Percentiles rank a stretch among this genome's conserved stretches.
phyloP scores from a whole-genome alignment of 2,797 vertebrate genomes.

The Sebastolobus alascanus region DNA sequence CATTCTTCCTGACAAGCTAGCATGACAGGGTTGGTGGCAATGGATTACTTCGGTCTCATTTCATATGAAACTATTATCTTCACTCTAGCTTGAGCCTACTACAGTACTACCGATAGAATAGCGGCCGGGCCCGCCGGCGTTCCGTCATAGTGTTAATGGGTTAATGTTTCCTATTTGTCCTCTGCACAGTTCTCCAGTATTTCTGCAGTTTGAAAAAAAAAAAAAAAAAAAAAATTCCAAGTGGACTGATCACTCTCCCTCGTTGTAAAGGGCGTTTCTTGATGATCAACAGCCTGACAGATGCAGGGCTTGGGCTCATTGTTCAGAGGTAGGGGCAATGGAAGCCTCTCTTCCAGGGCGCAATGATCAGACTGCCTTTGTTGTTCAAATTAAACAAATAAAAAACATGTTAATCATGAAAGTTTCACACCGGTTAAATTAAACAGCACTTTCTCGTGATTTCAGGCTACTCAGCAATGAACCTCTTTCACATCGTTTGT shows the following conservation, averaged over 20 bases:
- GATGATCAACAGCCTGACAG: not conserved
- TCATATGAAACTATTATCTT: too few species aligned
- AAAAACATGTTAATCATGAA: slow-evolving; percentile 22
- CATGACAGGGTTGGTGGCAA: too few species aligned
- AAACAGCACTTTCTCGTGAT: not conserved
- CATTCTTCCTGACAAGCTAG: too few species aligned
- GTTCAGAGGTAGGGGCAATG: not conserved
- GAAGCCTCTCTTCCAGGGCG: not conserved
- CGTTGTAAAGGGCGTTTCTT: not conserved
- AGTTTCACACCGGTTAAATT: slow-evolving; percentile 29
- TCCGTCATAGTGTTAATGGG: too few species aligned
- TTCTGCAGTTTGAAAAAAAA: not conserved
- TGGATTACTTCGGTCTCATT: too few species aligned
- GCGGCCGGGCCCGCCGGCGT: too few species aligned
- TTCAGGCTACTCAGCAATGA: not conserved
- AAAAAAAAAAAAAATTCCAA: not conserved
- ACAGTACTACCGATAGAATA: too few species aligned
- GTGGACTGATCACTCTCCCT: not conserved
- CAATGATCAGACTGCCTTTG: slow-evolving; percentile 4
- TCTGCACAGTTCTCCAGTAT: not conserved
- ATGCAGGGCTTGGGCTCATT: not conserved
- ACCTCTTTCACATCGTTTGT: slow-evolving; percentile 22
- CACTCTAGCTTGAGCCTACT: too few species aligned
- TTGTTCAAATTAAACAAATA: slow-evolving; percentile 20
- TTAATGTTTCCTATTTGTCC: not conserved